phyloP scores from a whole-genome alignment of 2,113 vertebrate genomes.

The Megaceryle torquata region DNA sequence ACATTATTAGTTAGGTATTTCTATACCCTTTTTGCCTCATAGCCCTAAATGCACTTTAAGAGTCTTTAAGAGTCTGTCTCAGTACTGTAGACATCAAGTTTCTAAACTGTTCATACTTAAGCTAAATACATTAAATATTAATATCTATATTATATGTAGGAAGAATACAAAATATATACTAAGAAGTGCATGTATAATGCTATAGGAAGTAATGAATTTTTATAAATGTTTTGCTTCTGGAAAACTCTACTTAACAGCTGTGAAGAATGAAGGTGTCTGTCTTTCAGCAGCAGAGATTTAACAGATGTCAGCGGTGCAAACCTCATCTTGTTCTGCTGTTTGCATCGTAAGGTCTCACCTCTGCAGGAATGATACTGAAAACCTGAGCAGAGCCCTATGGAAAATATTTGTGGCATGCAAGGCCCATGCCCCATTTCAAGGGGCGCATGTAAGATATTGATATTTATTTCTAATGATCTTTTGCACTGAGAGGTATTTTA shows the following conservation, averaged over 20 bases:
- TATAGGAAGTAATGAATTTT: not conserved
- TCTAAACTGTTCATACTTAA: not conserved
- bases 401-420: not conserved
- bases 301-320: not conserved
- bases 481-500: not conserved
- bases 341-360: not conserved
- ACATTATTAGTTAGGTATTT: not conserved
- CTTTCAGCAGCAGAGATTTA: not conserved
- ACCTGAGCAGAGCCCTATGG: not conserved
- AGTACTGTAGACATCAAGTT: not conserved
- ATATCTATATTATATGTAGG: not conserved
- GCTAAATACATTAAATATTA: not conserved
- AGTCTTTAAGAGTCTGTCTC: not conserved
- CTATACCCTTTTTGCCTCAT: not conserved
- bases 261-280: not conserved
- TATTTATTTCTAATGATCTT: not conserved
- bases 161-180: not conserved
- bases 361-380: not conserved
- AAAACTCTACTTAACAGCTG: not conserved
- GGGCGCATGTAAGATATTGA: not conserved
- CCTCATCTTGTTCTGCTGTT: not conserved
- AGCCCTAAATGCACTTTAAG: not conserved
- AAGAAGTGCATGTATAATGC: not conserved
- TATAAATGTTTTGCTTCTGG: not conserved
- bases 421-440: not conserved